Conservation (phyloP, 2,113 vertebrate genomes). For the Pachyramphus minor region DNA sequence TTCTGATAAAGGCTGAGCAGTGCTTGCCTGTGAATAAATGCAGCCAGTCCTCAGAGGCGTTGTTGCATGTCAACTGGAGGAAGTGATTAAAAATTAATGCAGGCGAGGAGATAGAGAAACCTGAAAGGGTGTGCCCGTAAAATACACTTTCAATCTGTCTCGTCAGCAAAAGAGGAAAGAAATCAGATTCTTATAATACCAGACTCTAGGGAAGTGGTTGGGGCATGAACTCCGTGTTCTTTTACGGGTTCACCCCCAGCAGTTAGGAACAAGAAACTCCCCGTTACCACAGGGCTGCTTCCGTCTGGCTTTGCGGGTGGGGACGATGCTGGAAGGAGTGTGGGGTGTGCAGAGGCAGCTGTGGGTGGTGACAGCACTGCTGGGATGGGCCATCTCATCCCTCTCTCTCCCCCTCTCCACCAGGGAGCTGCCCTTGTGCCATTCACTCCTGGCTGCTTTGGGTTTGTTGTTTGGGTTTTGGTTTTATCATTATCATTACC, state of each 20-base stretch:
- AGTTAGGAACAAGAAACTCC: background rate
- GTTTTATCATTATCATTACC: background rate
- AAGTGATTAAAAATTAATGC: constrained; percentile 88
- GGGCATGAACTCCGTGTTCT: constrained; percentile 30
- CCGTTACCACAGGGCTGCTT: background rate
- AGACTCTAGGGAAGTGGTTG: constrained; percentile 54
- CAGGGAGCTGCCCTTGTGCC: constrained; percentile 11
- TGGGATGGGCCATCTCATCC: background rate
- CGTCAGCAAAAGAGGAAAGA: constrained; percentile 71
- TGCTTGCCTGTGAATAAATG: background rate
- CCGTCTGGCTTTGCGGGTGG: background rate
- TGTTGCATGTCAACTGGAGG: constrained; percentile 74
- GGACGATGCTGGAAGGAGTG: background rate
- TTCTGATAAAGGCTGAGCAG: background rate
- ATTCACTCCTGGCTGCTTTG: background rate
- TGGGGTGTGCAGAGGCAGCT: background rate
- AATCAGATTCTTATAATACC: constrained; percentile 50
- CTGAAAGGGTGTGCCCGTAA: constrained; percentile 81
- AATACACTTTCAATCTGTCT: constrained; percentile 77
- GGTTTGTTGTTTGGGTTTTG: background rate
- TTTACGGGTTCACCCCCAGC: background rate
- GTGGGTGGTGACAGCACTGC: constrained; percentile 7
- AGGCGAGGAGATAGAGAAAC: constrained; percentile 81
- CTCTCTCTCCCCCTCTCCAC: background rate
- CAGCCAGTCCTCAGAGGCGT: background rate